These are phyloP conservation scores for Drosophila rufa DNA, from an alignment of 1,140 invertebrate species.

Conservation along the genomic window DNA sequence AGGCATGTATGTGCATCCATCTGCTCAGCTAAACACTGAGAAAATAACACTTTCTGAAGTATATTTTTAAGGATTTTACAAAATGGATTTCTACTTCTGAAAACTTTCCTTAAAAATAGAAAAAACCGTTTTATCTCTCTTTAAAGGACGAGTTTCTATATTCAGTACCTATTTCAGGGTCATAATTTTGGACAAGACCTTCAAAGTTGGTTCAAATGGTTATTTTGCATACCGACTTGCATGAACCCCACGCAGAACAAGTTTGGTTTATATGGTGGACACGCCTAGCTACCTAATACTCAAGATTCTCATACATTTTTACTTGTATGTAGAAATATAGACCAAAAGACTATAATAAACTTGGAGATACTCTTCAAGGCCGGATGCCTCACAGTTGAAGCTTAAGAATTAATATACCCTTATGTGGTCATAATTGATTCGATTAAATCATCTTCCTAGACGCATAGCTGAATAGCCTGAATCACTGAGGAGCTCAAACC, in stretches of 20 bases:
- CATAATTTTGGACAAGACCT: not conserved
- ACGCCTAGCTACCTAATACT: not conserved
- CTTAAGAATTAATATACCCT: not conserved
- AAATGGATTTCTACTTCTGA: no score
- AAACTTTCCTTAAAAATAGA: not conserved
- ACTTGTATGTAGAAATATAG: not conserved
- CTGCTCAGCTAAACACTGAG: no score
- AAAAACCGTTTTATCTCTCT: not conserved
- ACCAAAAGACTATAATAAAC: not conserved
- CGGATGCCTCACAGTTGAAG: not conserved
- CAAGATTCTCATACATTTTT: not conserved
- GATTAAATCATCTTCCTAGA: not conserved
- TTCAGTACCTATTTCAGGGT: not conserved
- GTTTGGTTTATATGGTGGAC: not conserved
- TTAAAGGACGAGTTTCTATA: not conserved
- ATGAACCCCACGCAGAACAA: not conserved
- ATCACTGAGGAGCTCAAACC: not conserved
- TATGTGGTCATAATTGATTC: not conserved
- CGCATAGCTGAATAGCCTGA: not conserved
- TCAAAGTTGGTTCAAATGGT: not conserved
- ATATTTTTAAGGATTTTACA: not conserved
- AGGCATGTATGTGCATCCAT: no score
- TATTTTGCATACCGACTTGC: not conserved
- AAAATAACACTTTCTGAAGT: not conserved
- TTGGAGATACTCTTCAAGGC: no score